Evolutionary conservation across 2,797 vertebrate species (phyloP).

Genomic region (Pipistrellus pygmaeus): DNA sequence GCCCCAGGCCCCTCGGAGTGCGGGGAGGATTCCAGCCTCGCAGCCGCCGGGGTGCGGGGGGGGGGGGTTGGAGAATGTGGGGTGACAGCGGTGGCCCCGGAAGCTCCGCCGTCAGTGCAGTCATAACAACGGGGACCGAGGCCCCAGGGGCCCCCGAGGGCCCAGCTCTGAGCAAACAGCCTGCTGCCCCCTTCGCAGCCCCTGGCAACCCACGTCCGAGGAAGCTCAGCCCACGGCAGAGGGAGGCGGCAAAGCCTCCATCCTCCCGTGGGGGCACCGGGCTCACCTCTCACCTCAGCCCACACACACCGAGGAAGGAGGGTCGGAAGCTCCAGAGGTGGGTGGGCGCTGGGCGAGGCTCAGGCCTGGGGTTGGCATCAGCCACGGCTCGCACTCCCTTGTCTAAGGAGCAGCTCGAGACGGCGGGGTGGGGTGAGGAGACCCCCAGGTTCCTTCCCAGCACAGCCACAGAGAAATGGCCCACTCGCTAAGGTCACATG

Average conservation of each 20-base stretch:
- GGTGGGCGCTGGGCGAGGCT: no score
- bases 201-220: neutral
- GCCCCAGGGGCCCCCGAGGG: neutral
- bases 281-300: neutral
- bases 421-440: neutral
- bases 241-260: neutral
- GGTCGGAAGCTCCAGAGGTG: accelerated
- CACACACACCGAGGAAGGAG: neutral
- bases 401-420: no score
- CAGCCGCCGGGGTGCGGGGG: neutral
- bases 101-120: no score
- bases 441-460: neutral
- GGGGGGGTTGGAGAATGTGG: neutral
- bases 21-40: conserved; percentile 63
- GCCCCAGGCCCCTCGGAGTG: conserved; percentile 72
- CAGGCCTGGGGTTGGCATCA: neutral
- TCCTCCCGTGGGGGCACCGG: neutral
- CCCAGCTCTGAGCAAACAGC: neutral
- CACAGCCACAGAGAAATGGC: neutral
- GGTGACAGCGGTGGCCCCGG: neutral
- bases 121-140: neutral
- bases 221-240: accelerated
- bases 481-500: neutral
- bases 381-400: accelerated
- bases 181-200: neutral